A percentile compares a stretch with the other conserved stretches of the same genome.
Conservation (phyloP, 2,888 invertebrate species). For the Amblyjoppa fuscipennis region DNA sequence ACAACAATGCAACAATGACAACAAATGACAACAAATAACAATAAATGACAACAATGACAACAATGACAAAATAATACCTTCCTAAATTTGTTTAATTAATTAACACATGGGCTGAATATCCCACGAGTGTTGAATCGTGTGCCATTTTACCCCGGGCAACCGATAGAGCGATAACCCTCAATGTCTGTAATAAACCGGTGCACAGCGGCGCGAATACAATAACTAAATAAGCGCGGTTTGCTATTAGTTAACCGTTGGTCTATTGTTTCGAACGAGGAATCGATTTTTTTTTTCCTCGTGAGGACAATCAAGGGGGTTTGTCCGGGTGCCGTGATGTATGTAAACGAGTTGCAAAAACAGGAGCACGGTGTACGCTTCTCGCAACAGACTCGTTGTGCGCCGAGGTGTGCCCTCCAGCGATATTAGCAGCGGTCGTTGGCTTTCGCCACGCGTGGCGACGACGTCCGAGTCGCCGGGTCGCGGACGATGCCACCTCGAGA, state of each 20-base stretch:
- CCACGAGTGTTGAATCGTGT: too few species aligned
- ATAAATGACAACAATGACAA: too few species aligned
- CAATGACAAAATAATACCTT: too few species aligned
- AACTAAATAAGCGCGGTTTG: neutral
- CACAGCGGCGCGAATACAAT: neutral
- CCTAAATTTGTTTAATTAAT: too few species aligned
- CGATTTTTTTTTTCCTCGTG: neutral
- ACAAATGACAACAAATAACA: too few species aligned
- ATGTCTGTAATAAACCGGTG: neutral
- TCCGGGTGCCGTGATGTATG: constrained; percentile 8
- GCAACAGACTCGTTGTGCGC: constrained; percentile 7
- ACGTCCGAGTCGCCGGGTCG: constrained; percentile 30
- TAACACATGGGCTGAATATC: too few species aligned
- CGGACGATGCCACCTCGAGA: constrained; percentile 27
- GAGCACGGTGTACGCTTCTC: constrained; percentile 30
- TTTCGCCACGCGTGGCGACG: constrained; percentile 43
- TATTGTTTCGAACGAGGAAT: neutral
- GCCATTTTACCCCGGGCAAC: too few species aligned
- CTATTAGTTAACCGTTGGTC: neutral
- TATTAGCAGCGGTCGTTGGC: constrained; percentile 48
- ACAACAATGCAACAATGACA: too few species aligned
- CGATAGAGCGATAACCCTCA: neutral
- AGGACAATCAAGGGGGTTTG: neutral
- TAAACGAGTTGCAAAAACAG: constrained; percentile 11
- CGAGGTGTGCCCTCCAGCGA: constrained; percentile 6